Base-by-base conservation (phyloP, 2,888 invertebrate genomes). In the Brenthis daphne region DNA sequence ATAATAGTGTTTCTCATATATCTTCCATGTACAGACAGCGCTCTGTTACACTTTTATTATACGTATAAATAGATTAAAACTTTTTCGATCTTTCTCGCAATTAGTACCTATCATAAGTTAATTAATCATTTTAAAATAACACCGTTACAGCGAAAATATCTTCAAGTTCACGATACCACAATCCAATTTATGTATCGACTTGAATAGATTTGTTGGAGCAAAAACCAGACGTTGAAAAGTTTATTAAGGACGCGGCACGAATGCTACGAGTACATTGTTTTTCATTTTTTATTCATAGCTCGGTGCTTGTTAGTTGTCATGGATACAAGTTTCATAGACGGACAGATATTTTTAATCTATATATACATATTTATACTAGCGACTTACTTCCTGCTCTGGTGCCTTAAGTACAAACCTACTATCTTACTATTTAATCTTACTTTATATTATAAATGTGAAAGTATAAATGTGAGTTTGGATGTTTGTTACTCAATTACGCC, bases 201-300 rank as follows among this genome's bases (percentile, higher is more conserved):
- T 50, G 29, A 50, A 60, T 50, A 60, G 60, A 50, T 12, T 8
- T 43, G 48, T 20, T 29, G 50, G 33, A 29, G 60, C 60, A 50
- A 60, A 60, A 60, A 60, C 29, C 48, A 60, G 16, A 60, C 60
- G 50, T 50, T 60, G 60, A 60, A 60, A 60, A 50, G 50, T 60
- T 60, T 50, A 60, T 60, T 60, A 60, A 50, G 50, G 58, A 60
- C 48, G 50, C 60, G 60, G 50, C 60, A 60, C 50, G 50, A 50
- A 29, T 50, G 50, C 33, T 60, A 50, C 20, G 20, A 20, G 20
- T 20, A 20, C 12, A 50, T 50, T 50, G 50, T 50, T 60, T 50
- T 6, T 60, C 29, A 47, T 58, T 58, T 60, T 60, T 48, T 48
- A 14, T 50, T 24, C n/a, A 29, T 50, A 14, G 24, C 48, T 48